phyloP scores from a whole-genome alignment of 1,140 invertebrate genomes.

The Drosophila biarmipes region DNA sequence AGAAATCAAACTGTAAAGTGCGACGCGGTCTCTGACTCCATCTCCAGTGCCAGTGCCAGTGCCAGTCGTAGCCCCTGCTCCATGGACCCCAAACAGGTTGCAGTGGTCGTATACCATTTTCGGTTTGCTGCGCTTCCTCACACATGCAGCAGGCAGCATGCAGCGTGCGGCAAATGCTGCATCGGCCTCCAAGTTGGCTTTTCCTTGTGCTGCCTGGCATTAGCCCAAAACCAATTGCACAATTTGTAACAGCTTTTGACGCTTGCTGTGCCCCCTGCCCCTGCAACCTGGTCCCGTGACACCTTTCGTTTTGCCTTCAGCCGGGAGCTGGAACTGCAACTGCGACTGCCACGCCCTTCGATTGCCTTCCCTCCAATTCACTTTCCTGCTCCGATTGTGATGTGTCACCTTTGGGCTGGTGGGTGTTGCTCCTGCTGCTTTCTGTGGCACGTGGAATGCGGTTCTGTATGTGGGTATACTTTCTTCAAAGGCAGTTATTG shows the following conservation, averaged over 20 bases:
- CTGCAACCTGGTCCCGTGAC: conserved; percentile 31
- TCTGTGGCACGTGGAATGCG: conserved; percentile 25
- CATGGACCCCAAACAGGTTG: conserved; percentile 69
- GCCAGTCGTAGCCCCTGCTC: conserved; percentile 12
- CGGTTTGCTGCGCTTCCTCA: conserved; percentile 64
- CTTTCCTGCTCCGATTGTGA: conserved; percentile 32
- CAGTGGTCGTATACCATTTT: conserved; percentile 81
- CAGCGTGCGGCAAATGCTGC: background rate
- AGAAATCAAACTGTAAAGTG: conserved; percentile 83
- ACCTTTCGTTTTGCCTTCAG: conserved; percentile 25
- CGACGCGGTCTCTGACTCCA: conserved; percentile 57
- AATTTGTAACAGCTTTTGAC: conserved; percentile 82
- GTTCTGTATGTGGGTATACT: conserved; percentile 4
- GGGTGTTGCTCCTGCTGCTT: conserved; percentile 31
- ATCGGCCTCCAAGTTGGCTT: conserved; percentile 12
- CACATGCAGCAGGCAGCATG: conserved; percentile 19
- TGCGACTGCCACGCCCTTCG: conserved; percentile 45
- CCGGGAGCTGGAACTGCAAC: conserved; percentile 45
- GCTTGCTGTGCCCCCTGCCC: conserved; percentile 18
- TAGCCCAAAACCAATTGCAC: conserved; percentile 81
- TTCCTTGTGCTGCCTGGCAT: conserved; percentile 50
- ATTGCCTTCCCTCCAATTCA: background rate
- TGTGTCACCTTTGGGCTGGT: conserved; percentile 60
- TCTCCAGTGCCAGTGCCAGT: conserved; percentile 14
- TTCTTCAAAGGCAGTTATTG: background rate